Base-by-base conservation (phyloP, 2,888 invertebrate species). In the Parelbella ahira region DNA sequence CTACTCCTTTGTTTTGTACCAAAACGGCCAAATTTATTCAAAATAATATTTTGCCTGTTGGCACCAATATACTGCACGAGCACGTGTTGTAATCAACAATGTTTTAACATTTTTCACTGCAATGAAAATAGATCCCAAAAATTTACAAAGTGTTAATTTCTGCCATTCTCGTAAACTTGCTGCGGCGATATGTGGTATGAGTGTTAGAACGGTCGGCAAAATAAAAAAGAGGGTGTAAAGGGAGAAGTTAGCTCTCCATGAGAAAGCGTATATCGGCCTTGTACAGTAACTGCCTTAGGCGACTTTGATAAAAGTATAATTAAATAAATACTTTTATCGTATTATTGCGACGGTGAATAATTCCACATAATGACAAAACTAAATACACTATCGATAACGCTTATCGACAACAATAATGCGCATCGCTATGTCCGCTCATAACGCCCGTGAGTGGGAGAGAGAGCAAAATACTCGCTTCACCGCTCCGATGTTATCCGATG, bases 1-100 rank as follows among this genome's bases (percentile, higher is more conserved):
- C 7, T 24, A 13, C 7, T 13, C 6, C 18, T 12, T 29, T 29
- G 29, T 29, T 29, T 29, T 12, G 29, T 29, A 15, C 29, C 13
- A 15, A 29, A 29, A 29, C 7, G 18, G 29, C 29, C 2, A 15
- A 13, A 18, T 29, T 20, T 20, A 20, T 20, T 20, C 20, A 5
- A 6, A 20, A 20, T 5, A 5, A 20, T 20, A 20, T 20, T 20
- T 20, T 20, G 20, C 20, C 20, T 20, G 20, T 20, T 20, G 20
- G 20, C 20, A 20, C 20, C 20, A 20, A 20, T 20, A 20, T 20
- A 20, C 20, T n/a, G 20, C 20, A 20, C 20, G n/a, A 20, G 20
- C 20, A 20, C 6, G 6, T 20, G 6, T 20, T 20, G 20, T 20
- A 6, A 20, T 20, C 4, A 20, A 20, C 20, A 20, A 20, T 20